Percentiles rank a stretch among this genome's conserved stretches.
Evolutionary conservation across 2,113 vertebrate genomes (phyloP).

Genomic region (Psittacus erithacus): DNA sequence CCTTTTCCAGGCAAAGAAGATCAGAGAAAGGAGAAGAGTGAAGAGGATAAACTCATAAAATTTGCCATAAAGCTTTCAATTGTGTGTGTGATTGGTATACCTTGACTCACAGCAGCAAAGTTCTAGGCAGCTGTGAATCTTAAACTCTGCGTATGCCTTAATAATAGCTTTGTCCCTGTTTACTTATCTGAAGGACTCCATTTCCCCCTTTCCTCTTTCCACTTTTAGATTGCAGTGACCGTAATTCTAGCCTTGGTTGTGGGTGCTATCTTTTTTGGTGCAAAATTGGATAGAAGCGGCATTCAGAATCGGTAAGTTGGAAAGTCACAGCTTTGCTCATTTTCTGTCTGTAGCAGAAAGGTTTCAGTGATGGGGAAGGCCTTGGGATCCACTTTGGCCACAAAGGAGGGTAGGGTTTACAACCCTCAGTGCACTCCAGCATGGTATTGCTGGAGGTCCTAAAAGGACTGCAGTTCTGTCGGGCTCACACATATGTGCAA

Average conservation of each 20-base stretch:
- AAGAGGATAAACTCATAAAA: background rate
- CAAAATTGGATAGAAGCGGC: constrained; percentile 58
- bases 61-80: background rate
- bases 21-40: background rate
- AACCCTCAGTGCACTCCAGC: background rate
- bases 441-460: background rate
- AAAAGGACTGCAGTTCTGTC: background rate
- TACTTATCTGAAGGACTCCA: background rate
- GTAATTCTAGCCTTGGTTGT: constrained; percentile 57
- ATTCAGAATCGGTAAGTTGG: constrained; percentile 70
- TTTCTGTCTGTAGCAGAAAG: background rate
- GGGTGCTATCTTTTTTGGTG: constrained; percentile 69
- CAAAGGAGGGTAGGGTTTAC: background rate
- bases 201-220: background rate
- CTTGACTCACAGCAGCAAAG: background rate
- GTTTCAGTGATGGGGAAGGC: background rate
- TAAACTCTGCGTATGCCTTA: background rate
- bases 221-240: constrained; percentile 53
- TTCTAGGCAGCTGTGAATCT: background rate
- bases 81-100: background rate
- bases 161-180: background rate
- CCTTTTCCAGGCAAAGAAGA: background rate
- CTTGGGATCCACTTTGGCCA: background rate
- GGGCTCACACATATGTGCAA: background rate
- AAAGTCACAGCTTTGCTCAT: background rate